Evolutionary conservation across 1,140 invertebrate species (phyloP), one percentile per base, ranked within the genome.

Genomic region (Acromyrmex heyeri): DNA sequence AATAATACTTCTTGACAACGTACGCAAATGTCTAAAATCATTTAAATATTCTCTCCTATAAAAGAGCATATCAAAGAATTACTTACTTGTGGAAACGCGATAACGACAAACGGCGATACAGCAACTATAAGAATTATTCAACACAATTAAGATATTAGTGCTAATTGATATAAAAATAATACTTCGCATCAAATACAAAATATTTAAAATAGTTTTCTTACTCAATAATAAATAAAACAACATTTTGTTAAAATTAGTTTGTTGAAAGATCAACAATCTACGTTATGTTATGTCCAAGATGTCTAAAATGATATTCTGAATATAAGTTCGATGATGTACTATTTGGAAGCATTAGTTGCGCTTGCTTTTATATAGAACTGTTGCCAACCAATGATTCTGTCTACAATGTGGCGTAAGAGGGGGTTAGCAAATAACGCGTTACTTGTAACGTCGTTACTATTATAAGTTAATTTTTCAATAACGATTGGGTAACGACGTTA

Each of bases 321-420:
- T n/a, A 14, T 44, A 86, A 82, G 55, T 67, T 75, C 30, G 21
- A 65, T 18, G 27, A 50, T 79, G 12, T 30, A 91, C 89, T 92
- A 86, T 48, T 62, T 30, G 10, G 3, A 48, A 67, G 5, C 10
- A 1, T 61, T 0, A 12, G 50, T 14, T 53, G 64, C 64, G 57
- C 85, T 86, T 65, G 77, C 88, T 92, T 91, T 89, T 93, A 93
- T 93, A 93, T 93, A 93, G 73, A 59, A 38, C 1, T 30, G 1
- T 61, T 50, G 18, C 44, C 53, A 64, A 72, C 21, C 55, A 38
- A 27, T 38, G n/a, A 1, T 21, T 21, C n/a, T 27, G 62, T 16
- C 12, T 14, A 44, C 48, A 53, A n/a, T 30, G 2, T 5, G n/a
- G n/a, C 5, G 8, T 48, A 21, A 64, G 44, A 34, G 0, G 30